Conservation (phyloP, 2,888 invertebrate species). For the Eupithecia exiguata region DNA sequence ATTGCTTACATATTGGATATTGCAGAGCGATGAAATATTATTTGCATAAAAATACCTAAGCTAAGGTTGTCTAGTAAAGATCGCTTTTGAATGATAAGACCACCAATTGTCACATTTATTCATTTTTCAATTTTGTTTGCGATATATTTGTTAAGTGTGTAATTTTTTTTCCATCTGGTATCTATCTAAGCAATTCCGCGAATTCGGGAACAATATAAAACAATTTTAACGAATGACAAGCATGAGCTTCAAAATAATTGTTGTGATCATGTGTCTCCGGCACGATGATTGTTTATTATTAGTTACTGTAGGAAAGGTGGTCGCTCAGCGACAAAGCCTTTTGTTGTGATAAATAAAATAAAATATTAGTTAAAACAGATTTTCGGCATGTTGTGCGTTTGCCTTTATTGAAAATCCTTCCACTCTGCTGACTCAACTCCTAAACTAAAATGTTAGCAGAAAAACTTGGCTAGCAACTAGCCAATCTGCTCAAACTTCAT, state of each 20-base stretch:
- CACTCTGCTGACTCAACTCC: neutral
- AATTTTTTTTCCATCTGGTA: no score
- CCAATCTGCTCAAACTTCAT: constrained; percentile 2
- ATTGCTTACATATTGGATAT: neutral
- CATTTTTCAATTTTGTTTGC: no score
- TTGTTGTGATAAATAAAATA: no score
- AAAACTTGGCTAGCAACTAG: neutral
- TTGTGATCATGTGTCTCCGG: neutral
- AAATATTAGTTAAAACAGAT: neutral
- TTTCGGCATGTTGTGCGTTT: neutral
- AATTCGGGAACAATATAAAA: neutral
- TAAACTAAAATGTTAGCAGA: neutral
- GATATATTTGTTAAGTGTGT: no score
- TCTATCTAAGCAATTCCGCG: no score
- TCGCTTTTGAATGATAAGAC: no score
- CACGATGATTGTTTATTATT: no score
- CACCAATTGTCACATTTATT: no score
- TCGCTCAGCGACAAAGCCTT: no score
- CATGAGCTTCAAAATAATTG: neutral
- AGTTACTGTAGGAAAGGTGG: no score
- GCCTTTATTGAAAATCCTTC: neutral
- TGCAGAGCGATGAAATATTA: neutral
- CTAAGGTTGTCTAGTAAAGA: no score
- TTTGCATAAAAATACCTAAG: neutral
- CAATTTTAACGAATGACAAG: neutral